Evolutionary conservation across 1,140 invertebrate species (phyloP).

Genomic region (Sarcophaga bullata): DNA sequence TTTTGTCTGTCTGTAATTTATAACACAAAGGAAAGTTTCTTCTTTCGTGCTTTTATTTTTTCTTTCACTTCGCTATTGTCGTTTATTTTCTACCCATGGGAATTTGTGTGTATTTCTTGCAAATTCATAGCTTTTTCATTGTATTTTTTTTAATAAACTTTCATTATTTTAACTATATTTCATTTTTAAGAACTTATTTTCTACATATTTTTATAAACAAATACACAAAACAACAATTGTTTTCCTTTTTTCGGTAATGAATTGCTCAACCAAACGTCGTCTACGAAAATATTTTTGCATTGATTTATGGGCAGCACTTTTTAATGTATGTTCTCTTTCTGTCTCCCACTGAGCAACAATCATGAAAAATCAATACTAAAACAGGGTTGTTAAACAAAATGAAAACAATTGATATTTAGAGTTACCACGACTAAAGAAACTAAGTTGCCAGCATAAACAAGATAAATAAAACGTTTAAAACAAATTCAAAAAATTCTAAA

Average conservation of each 20-base stretch:
- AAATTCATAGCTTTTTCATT: too few relatives aligned
- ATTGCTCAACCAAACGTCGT: slow-evolving; percentile 1
- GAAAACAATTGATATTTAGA: not conserved
- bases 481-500: too few relatives aligned
- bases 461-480: slow-evolving; percentile 8
- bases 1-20: too few relatives aligned
- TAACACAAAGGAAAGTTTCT: slow-evolving; percentile 8
- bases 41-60: not conserved
- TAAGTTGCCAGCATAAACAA: not conserved
- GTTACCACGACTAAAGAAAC: not conserved
- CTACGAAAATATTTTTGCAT: slow-evolving; percentile 17
- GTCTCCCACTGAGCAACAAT: not conserved
- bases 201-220: not conserved
- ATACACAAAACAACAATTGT: not conserved
- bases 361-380: not conserved
- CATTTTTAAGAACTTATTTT: not conserved
- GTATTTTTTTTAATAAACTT: too few relatives aligned
- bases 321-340: not conserved
- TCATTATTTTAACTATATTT: too few relatives aligned
- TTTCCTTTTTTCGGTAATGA: not conserved
- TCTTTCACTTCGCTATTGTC: not conserved
- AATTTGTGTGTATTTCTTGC: not conserved
- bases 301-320: slow-evolving; percentile 16
- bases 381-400: not conserved
- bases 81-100: not conserved